Evolutionary conservation across 2,113 vertebrate genomes (phyloP).

Genomic region (Hipposideros armiger): DNA sequence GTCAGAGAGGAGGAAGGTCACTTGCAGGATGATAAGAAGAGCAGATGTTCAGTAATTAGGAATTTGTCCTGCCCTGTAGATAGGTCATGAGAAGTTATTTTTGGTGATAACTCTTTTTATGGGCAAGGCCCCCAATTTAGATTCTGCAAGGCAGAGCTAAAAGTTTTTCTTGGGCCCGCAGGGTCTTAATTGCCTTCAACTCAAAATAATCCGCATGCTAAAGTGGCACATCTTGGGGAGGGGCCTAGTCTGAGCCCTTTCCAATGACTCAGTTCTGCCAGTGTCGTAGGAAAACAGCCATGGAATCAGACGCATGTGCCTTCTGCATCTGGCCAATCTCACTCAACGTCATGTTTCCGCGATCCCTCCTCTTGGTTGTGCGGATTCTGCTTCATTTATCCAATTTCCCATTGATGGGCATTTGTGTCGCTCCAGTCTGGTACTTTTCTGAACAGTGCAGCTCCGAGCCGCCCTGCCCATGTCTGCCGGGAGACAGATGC

Average conservation of each 20-base stretch:
- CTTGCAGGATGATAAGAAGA: neutral
- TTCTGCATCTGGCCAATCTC: neutral
- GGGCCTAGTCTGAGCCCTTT: neutral
- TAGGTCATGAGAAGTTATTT: neutral
- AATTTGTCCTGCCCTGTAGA: neutral
- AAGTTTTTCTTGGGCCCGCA: neutral
- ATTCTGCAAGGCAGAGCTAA: neutral
- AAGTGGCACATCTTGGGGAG: neutral
- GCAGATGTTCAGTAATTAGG: neutral
- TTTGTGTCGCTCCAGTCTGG: neutral
- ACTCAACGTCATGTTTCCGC: neutral
- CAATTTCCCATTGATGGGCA: fast-evolving
- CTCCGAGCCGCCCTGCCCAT: neutral
- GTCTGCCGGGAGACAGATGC: too few species aligned
- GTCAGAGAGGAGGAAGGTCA: neutral
- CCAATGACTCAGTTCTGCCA: neutral
- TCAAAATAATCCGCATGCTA: neutral
- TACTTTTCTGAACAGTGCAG: neutral
- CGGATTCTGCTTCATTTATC: neutral
- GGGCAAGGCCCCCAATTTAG: neutral
- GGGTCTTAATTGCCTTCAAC: neutral
- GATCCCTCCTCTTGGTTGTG: neutral
- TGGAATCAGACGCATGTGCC: fast-evolving
- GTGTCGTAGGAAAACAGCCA: neutral
- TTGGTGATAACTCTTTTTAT: neutral